Conservation (phyloP, 2,888 invertebrate genomes). For the Cerceris ruficornis region DNA sequence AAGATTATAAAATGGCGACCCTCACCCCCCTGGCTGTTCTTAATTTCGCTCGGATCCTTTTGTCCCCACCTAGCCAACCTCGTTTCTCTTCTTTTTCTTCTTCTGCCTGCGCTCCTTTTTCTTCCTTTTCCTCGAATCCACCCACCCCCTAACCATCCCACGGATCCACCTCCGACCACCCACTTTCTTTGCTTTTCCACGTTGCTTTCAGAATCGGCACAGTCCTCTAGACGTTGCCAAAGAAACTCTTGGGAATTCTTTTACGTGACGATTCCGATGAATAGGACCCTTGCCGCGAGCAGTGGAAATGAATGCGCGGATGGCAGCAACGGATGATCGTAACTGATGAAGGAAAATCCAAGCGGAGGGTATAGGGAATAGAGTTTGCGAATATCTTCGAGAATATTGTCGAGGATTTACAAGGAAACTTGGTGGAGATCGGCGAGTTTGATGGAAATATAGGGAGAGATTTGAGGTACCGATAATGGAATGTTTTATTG, state of each 20-base stretch:
- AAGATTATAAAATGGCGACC: constrained; percentile 75
- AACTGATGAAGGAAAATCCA: constrained; percentile 3
- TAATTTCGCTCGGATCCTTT: constrained; percentile 70
- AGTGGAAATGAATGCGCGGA: constrained; percentile 27
- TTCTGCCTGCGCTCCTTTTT: constrained; percentile 12
- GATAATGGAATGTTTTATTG: no score
- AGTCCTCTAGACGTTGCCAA: constrained; percentile 52
- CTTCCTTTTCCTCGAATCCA: constrained; percentile 14
- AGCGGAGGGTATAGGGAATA: background rate
- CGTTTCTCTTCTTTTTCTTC: constrained; percentile 46
- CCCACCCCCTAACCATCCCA: constrained; percentile 4
- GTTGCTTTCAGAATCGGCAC: constrained; percentile 59
- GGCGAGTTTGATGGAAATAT: no score
- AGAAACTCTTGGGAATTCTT: constrained; percentile 57
- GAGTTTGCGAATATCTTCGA: no score
- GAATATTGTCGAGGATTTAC: no score
- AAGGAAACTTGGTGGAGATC: no score
- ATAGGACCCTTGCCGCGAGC: constrained; percentile 31
- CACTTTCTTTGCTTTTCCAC: constrained; percentile 50
- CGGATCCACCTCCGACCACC: constrained; percentile 35
- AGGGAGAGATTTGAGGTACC: no score
- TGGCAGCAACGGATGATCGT: constrained; percentile 22
- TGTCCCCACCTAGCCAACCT: constrained; percentile 50
- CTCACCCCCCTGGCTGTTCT: constrained; percentile 63
- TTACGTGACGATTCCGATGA: constrained; percentile 59